phyloP scores from a whole-genome alignment of 2,888 invertebrate species.

The Catonia carolina region DNA sequence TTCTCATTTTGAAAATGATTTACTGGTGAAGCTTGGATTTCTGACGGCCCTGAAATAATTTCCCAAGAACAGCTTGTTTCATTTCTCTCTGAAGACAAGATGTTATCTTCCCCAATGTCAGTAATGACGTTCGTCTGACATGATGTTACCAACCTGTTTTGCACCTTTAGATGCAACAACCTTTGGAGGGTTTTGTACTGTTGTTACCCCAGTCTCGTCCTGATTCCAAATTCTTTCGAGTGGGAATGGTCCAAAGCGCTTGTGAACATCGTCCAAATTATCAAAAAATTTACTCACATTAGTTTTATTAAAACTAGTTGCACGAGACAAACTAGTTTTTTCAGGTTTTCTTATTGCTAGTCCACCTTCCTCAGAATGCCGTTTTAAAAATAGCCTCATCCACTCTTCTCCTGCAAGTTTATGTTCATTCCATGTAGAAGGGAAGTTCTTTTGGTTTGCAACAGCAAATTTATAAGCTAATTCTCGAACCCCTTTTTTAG shows the following conservation, averaged over 20 bases:
- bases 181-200: conserved; percentile 40
- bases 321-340: conserved; percentile 14
- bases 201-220: conserved; percentile 42
- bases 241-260: conserved; percentile 18
- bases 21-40: not conserved
- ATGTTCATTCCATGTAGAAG: conserved; percentile 3
- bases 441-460: no score
- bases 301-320: conserved; percentile 14
- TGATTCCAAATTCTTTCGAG: conserved; percentile 39
- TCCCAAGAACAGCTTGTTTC: not conserved
- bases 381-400: conserved; percentile 7
- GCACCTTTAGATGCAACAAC: conserved; percentile 39
- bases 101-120: no score
- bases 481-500: conserved; percentile 18
- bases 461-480: not conserved
- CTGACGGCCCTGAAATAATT: not conserved
- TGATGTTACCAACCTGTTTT: conserved; percentile 41
- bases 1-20: not conserved
- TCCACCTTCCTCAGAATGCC: conserved; percentile 4
- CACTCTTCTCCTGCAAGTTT: conserved; percentile 18
- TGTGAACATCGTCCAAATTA: conserved; percentile 25
- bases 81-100: not conserved
- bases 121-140: conserved; percentile 39
- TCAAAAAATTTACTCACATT: conserved; percentile 16
- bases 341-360: conserved; percentile 5